A percentile compares a stretch with the other conserved stretches of the same genome.
phyloP scores from a whole-genome alignment of 1,140 invertebrate species.

The Kradibia gibbosae region DNA sequence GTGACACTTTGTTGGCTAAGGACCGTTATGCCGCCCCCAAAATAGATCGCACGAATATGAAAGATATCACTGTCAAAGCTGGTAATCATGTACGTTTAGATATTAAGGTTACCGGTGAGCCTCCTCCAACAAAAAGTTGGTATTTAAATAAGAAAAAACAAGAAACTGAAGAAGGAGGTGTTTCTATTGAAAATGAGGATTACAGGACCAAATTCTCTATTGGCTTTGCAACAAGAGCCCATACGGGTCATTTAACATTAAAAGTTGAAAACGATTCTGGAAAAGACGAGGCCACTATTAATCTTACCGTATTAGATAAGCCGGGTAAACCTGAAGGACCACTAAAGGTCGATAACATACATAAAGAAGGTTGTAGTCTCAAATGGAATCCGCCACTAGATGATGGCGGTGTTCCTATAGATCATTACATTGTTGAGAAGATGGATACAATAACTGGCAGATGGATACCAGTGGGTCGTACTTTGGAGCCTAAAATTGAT shows the following conservation, averaged over 20 bases:
- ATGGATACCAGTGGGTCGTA: slow-evolving; percentile 86
- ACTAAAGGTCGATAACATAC: slow-evolving; percentile 90
- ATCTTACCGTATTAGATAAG: slow-evolving; percentile 89
- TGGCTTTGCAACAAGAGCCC: slow-evolving; percentile 81
- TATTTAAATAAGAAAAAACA: slow-evolving; percentile 84
- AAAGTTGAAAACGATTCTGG: slow-evolving; percentile 94
- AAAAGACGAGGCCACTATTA: slow-evolving; percentile 91
- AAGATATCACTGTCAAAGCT: slow-evolving; percentile 89
- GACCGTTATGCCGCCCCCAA: slow-evolving; percentile 90
- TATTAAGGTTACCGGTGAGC: slow-evolving; percentile 92
- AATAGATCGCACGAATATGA: slow-evolving; percentile 91
- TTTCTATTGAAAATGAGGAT: slow-evolving; percentile 88
- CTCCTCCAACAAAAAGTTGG: slow-evolving; percentile 88
- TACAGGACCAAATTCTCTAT: slow-evolving; percentile 89
- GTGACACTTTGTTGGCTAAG: slow-evolving; percentile 87
- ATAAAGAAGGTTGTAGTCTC: slow-evolving; percentile 93
- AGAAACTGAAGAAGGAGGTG: slow-evolving; percentile 75
- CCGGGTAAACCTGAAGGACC: slow-evolving; percentile 94
- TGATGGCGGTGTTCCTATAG: slow-evolving; percentile 93
- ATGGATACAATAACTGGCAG: slow-evolving; percentile 87
- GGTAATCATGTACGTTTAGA: slow-evolving; percentile 89
- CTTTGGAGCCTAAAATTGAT: slow-evolving; percentile 88
- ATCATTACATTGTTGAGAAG: slow-evolving; percentile 94
- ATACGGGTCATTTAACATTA: slow-evolving; percentile 88
- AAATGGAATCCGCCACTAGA: slow-evolving; percentile 95